Evolutionary conservation across 2,113 vertebrate species (phyloP).

Genomic region (Meleagris gallopavo): DNA sequence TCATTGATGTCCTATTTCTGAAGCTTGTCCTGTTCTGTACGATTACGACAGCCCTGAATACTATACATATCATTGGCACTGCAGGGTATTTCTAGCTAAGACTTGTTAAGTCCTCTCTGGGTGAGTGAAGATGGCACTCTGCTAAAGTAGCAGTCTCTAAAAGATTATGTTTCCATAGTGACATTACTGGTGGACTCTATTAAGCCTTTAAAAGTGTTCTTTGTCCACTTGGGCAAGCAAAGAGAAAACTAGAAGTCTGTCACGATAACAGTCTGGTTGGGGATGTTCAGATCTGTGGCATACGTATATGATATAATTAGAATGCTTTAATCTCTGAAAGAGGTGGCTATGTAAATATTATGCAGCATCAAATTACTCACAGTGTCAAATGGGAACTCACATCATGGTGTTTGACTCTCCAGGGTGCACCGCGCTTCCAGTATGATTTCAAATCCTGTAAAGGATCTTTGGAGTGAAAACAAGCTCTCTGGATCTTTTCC

Average conservation of each 20-base stretch:
- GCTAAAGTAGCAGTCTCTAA: not conserved
- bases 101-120: not conserved
- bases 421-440: conserved; percentile 27
- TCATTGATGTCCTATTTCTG: not conserved
- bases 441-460: conserved; percentile 23
- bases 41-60: not conserved
- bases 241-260: not conserved
- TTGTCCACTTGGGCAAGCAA: not conserved
- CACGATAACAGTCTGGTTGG: not conserved
- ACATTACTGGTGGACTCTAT: not conserved
- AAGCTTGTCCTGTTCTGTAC: not conserved
- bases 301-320: not conserved
- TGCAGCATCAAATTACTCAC: conserved; percentile 3
- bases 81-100: not conserved
- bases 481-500: conserved; percentile 45
- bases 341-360: conserved; percentile 19
- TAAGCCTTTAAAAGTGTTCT: conserved; percentile 26
- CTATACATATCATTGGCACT: not conserved
- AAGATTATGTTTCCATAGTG: conserved; percentile 20
- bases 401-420: conserved; percentile 28
- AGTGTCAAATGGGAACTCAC: conserved; percentile 37
- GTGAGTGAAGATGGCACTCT: not conserved
- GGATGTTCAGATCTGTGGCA: not conserved
- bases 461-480: conserved; percentile 30
- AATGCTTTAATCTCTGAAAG: conserved; percentile 21